phyloP scores from a whole-genome alignment of 2,797 vertebrate species.

The Acipenser ruthenus region DNA sequence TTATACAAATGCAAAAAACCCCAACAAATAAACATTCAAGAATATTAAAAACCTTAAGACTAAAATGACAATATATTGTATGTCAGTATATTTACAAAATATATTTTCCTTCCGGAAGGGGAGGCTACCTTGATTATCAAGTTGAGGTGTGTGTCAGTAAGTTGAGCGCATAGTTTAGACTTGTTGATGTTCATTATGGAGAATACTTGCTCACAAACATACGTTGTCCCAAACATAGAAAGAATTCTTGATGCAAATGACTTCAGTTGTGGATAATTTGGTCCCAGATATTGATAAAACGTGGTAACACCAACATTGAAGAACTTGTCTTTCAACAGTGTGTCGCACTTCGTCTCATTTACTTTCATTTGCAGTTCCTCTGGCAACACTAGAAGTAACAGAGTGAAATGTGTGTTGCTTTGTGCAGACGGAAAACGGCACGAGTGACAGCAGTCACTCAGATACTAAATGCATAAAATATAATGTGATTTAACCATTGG shows the following conservation, averaged over 20 bases:
- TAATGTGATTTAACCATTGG: too few relatives aligned
- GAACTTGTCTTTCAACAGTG: not conserved
- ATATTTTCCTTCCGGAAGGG: too few relatives aligned
- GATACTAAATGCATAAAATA: too few relatives aligned
- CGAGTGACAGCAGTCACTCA: too few relatives aligned
- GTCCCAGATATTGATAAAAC: not conserved
- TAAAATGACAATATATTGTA: too few relatives aligned
- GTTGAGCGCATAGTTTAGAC: not conserved
- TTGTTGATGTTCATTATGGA: slow-evolving; percentile 1
- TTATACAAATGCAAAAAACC: too few relatives aligned
- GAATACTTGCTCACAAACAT: not conserved
- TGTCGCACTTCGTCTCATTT: not conserved
- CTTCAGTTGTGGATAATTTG: not conserved
- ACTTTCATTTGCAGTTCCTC: not conserved
- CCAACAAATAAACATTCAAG: too few relatives aligned
- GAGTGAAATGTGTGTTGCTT: too few relatives aligned
- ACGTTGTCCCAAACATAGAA: slow-evolving; percentile 1
- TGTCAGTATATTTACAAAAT: too few relatives aligned
- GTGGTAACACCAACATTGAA: not conserved
- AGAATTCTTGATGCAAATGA: slow-evolving; percentile 1
- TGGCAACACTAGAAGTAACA: too few relatives aligned
- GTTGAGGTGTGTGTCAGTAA: not conserved
- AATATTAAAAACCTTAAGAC: too few relatives aligned
- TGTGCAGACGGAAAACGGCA: too few relatives aligned
- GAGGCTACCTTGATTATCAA: not conserved